Conservation (phyloP, 2,113 vertebrate genomes). For the Coracopsis vasa region DNA sequence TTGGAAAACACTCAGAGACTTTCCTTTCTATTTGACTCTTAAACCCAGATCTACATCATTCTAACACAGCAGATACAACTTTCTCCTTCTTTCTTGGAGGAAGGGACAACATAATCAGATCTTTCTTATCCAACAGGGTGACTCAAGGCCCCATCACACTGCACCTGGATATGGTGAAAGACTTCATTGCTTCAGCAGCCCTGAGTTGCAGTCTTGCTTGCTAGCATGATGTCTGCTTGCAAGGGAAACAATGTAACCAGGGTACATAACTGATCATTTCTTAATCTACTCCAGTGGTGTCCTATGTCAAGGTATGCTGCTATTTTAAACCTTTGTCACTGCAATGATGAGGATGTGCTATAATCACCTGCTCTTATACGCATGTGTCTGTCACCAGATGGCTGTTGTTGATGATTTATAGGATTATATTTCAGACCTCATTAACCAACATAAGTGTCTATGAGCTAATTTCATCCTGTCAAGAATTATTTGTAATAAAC, state of each 20-base stretch:
- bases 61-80: background rate
- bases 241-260: background rate
- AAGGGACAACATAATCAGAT: background rate
- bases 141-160: background rate
- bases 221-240: background rate
- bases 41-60: background rate
- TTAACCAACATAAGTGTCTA: slow-evolving; percentile 30
- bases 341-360: background rate
- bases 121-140: background rate
- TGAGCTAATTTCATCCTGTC: slow-evolving; percentile 32
- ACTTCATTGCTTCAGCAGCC: rapidly evolving
- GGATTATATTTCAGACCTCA: slow-evolving; percentile 44
- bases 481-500: slow-evolving; percentile 45
- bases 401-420: slow-evolving; percentile 39
- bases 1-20: background rate
- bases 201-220: background rate
- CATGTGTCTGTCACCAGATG: background rate
- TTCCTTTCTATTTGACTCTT: background rate
- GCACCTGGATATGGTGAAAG: background rate
- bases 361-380: background rate
- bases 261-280: background rate
- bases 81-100: background rate
- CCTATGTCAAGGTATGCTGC: background rate
- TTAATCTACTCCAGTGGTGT: background rate
- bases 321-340: background rate